These are phyloP conservation scores for Xanthorhoe designata DNA, from an alignment of 2,888 invertebrate genomes.

Conservation along the genomic window DNA sequence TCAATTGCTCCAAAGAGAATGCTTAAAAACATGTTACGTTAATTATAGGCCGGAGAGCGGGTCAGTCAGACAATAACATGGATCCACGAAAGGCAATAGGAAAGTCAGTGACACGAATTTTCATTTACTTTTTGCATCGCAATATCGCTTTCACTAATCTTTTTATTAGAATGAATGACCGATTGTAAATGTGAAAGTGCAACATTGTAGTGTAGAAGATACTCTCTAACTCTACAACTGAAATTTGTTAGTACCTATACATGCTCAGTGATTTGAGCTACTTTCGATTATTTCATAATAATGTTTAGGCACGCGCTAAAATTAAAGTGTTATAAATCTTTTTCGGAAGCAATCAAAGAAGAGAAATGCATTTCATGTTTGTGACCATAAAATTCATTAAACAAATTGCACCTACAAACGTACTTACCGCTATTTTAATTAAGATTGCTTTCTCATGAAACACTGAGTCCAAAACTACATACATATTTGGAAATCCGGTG, in stretches of 20 bases:
- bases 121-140: slow-evolving; percentile 79
- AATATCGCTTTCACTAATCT: slow-evolving; percentile 82
- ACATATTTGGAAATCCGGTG: slow-evolving; percentile 45
- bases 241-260: slow-evolving; percentile 63
- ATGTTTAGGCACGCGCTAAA: slow-evolving; percentile 56
- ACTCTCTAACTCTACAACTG: slow-evolving; percentile 52
- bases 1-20: slow-evolving; percentile 39
- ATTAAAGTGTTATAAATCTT: slow-evolving; percentile 51
- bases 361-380: slow-evolving; percentile 48
- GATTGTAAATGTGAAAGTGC: slow-evolving; percentile 81
- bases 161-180: slow-evolving; percentile 78
- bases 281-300: slow-evolving; percentile 62
- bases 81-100: slow-evolving; percentile 69
- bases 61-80: slow-evolving; percentile 65
- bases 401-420: slow-evolving; percentile 57
- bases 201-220: slow-evolving; percentile 63
- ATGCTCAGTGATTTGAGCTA: slow-evolving; percentile 62
- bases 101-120: slow-evolving; percentile 83
- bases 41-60: slow-evolving; percentile 54
- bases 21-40: slow-evolving; percentile 42
- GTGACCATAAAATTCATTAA: slow-evolving; percentile 54
- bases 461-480: slow-evolving; percentile 46
- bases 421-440: slow-evolving; percentile 65
- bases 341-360: slow-evolving; percentile 54
- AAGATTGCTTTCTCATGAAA: slow-evolving; percentile 62